These are phyloP conservation scores for Tauraco erythrolophus DNA, from an alignment of 2,113 vertebrate genomes.

Conservation along the genomic window DNA sequence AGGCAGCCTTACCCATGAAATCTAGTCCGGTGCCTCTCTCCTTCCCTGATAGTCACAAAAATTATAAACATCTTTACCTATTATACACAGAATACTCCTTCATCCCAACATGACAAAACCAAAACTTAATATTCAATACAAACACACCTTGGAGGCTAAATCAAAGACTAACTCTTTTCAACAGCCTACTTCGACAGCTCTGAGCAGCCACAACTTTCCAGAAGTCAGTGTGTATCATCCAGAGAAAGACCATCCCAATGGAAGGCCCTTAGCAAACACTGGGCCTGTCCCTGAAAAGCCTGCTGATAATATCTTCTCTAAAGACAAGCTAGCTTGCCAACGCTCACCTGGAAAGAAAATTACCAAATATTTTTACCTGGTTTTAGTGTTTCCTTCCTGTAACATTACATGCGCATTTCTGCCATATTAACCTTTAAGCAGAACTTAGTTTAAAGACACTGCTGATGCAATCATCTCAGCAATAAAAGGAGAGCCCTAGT, in stretches of 20 bases:
- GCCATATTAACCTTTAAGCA: background rate
- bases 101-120: background rate
- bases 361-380: background rate
- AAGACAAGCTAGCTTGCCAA: background rate
- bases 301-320: background rate
- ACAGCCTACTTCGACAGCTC: background rate
- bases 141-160: background rate
- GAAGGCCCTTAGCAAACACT: background rate
- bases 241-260: background rate
- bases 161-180: background rate
- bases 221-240: fast-evolving
- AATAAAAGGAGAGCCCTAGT: background rate
- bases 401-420: background rate
- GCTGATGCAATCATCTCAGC: background rate
- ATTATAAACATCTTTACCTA: background rate
- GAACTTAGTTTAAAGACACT: background rate
- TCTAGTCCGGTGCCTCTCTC: background rate
- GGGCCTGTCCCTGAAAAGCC: background rate
- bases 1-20: background rate
- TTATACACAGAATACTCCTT: background rate
- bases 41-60: background rate
- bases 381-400: background rate
- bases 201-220: background rate
- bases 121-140: background rate
- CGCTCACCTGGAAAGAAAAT: background rate